Evolutionary conservation across 2,113 vertebrate genomes (phyloP), one percentile per base, ranked within the genome.

Genomic region (Rhipidura dahli): DNA sequence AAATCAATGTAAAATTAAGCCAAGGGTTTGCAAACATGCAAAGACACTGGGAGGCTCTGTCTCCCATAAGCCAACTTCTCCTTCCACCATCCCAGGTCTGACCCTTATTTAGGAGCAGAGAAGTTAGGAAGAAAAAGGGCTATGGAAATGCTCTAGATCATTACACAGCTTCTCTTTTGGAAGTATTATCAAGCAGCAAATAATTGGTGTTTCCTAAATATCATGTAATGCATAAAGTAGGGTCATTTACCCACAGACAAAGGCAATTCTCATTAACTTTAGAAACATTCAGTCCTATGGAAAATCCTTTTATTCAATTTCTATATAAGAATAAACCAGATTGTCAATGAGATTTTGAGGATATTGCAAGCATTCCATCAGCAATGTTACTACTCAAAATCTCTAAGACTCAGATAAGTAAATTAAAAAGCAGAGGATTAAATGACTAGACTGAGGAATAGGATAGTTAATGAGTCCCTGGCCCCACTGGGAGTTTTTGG

Each of bases 261-360:
- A 78, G 49, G 31, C 37, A 72, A 61, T 24, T 61, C 53, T 85
- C 71, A 60, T 51, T 89, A 91, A 86, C 66, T 85, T 84, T 10
- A 89, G 31, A 73, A 87, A 66, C 22, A 70, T 68, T 94, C 5
- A 2, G 35, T 61, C 70, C 40, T 26, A 68, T 19, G 37, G 45
- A 87, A 93, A 96, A 95, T 59, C 21, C n/a, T 75, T 94, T 71
- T 72, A 69, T 40, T 90, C 33, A 24, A 65, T 87, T 83, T 77
- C 51, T 93, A 72, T 76, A 69, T 42, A 76, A 81, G 69, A 82
- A 51, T 42, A 79, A 92, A 61, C 7, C 35, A 91, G 78, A 84
- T 3, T 64, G 53, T 31, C 78, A 90, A 47, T 23, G 30, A 69
- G 76, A 85, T 78, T 87, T 60, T 63, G 61, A 82, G 76, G 30